phyloP scores from a whole-genome alignment of 2,888 invertebrate genomes.

The Chrysopilus asiliformis region DNA sequence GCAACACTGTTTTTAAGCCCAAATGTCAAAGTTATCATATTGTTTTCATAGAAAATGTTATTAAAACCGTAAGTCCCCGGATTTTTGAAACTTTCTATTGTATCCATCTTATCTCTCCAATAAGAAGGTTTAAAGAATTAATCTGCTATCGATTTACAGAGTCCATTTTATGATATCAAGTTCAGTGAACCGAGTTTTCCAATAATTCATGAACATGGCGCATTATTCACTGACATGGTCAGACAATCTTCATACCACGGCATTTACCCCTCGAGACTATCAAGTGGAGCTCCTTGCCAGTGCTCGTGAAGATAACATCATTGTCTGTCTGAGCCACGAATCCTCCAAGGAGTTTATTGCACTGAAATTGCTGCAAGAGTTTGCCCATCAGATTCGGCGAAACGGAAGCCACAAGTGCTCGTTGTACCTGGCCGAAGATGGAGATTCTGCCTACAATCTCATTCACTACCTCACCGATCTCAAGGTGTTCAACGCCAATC shows the following conservation, averaged over 20 bases:
- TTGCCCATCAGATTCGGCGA: slow-evolving; percentile 54
- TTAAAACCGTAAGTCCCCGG: no score
- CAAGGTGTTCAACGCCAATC: slow-evolving; percentile 28
- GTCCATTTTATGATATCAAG: no score
- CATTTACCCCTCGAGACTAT: slow-evolving; percentile 66
- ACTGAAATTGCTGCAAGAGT: slow-evolving; percentile 72
- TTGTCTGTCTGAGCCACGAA: slow-evolving; percentile 62
- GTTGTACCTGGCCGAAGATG: slow-evolving; percentile 28
- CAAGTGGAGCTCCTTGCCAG: slow-evolving; percentile 70
- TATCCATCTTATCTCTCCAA: no score
- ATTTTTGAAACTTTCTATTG: no score
- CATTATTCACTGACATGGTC: no score
- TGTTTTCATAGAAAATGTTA: no score
- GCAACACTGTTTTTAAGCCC: no score
- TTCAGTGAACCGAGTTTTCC: no score
- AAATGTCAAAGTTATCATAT: no score
- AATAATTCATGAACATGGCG: no score
- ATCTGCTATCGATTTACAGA: no score
- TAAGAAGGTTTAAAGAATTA: no score
- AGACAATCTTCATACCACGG: slow-evolving; percentile 59
- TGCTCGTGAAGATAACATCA: slow-evolving; percentile 57
- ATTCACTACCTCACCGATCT: slow-evolving; percentile 39
- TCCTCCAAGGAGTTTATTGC: slow-evolving; percentile 76
- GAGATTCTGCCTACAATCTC: slow-evolving; percentile 40
- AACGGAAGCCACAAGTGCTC: slow-evolving; percentile 27